Evolutionary conservation across 2,113 vertebrate genomes (phyloP).

Genomic region (Macaca nemestrina): DNA sequence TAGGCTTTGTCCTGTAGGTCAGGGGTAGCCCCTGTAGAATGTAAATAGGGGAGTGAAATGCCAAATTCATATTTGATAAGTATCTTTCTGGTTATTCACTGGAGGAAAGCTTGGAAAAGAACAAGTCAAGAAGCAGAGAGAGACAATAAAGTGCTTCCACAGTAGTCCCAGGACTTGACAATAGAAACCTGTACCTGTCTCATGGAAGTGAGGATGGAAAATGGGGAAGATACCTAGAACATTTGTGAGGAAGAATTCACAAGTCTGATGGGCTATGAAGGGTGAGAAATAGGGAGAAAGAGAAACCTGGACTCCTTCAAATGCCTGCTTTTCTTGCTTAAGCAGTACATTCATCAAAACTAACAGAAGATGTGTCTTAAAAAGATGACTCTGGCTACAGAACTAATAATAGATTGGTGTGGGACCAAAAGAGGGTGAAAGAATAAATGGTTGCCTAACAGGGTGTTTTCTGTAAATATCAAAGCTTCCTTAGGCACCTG

Average conservation of each 20-base stretch:
- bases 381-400: neutral
- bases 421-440: neutral
- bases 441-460: neutral
- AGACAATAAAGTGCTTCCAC: neutral
- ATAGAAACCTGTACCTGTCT: neutral
- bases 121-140: neutral
- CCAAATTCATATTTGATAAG: neutral
- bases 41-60: neutral
- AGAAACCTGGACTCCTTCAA: neutral
- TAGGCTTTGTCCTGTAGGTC: neutral
- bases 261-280: neutral
- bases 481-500: neutral
- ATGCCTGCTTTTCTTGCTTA: neutral
- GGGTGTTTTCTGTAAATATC: neutral
- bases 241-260: neutral
- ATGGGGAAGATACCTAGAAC: neutral
- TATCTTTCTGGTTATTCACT: neutral
- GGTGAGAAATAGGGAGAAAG: neutral
- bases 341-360: neutral
- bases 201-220: neutral
- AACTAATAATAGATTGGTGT: neutral
- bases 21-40: neutral
- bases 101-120: neutral
- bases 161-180: neutral
- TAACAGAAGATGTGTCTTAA: neutral